A percentile compares a stretch with the other conserved stretches of the same genome.
Evolutionary conservation across 2,888 invertebrate genomes (phyloP).

Genomic region (Nomada lathburiana): DNA sequence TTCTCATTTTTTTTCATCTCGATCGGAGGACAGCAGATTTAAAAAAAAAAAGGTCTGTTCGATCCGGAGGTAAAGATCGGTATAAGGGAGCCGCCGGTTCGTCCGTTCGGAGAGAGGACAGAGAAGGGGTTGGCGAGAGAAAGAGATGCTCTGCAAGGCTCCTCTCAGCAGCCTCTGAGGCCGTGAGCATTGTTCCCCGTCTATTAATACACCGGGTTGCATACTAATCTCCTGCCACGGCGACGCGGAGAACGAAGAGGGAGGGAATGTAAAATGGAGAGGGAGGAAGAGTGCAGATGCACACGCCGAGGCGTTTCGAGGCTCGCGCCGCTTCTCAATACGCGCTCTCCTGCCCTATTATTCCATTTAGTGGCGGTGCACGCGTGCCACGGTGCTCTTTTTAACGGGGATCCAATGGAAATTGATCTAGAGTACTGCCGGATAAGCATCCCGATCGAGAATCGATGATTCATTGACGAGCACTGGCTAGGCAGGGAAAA

Average conservation of each 20-base stretch:
- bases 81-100: constrained; percentile 33
- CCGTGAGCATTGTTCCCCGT: constrained; percentile 82
- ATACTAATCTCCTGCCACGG: constrained; percentile 78
- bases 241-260: constrained; percentile 35
- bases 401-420: constrained; percentile 1
- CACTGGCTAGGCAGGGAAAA: too few relatives aligned
- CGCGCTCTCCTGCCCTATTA: constrained; percentile 77
- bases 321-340: constrained; percentile 71
- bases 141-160: constrained; percentile 61
- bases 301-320: constrained; percentile 75
- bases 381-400: constrained; percentile 42
- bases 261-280: constrained; percentile 16
- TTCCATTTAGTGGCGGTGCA: constrained; percentile 73
- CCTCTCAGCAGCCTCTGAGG: constrained; percentile 74
- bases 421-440: background rate
- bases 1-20: too few relatives aligned
- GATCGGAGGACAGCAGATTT: too few relatives aligned
- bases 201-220: constrained; percentile 82
- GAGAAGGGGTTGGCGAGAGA: constrained; percentile 42
- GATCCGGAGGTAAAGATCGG: constrained; percentile 1
- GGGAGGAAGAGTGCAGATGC: constrained; percentile 64
- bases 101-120: constrained; percentile 11
- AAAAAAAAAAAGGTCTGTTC: too few relatives aligned
- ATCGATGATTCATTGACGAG: background rate
- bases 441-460: background rate